Conservation (phyloP, 2,797 vertebrate genomes). For the Aeoliscus strigatus region DNA sequence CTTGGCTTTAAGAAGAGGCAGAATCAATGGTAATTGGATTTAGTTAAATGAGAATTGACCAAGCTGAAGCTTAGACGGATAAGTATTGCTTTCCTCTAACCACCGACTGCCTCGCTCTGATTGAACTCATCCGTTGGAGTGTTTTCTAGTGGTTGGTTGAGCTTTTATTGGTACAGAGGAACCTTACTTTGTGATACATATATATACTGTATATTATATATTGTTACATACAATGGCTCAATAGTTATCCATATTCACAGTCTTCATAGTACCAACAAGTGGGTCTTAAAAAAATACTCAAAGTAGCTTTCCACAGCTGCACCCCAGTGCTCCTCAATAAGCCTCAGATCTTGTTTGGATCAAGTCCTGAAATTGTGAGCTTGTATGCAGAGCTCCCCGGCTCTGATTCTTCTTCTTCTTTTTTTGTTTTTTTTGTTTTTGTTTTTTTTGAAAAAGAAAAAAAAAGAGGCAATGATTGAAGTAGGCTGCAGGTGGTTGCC, state of each 20-base stretch:
- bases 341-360: slow-evolving; percentile 45
- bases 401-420: slow-evolving; percentile 48
- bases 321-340: slow-evolving; percentile 35
- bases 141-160: slow-evolving; percentile 22
- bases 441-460: slow-evolving; percentile 12
- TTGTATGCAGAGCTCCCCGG: slow-evolving; percentile 36
- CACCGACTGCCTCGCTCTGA: slow-evolving; percentile 21
- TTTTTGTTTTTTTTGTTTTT: too few relatives aligned
- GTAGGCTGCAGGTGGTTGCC: slow-evolving; percentile 45
- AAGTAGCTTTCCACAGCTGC: slow-evolving; percentile 32
- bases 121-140: slow-evolving; percentile 29
- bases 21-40: slow-evolving; percentile 71
- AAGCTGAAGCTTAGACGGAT: slow-evolving; percentile 57
- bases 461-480: slow-evolving; percentile 26
- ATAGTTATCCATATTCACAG: slow-evolving; percentile 30
- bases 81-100: slow-evolving; percentile 57
- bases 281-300: too few relatives aligned
- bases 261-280: slow-evolving; percentile 23
- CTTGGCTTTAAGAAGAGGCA: slow-evolving; percentile 50
- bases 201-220: too few relatives aligned
- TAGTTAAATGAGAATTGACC: slow-evolving; percentile 69
- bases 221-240: slow-evolving; percentile 5
- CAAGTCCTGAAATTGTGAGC: slow-evolving; percentile 34
- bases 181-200: too few relatives aligned
- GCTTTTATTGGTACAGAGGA: slow-evolving; percentile 19